These are phyloP conservation scores for Spodoptera litura DNA, from an alignment of 1,140 invertebrate genomes.

Conservation along the genomic window DNA sequence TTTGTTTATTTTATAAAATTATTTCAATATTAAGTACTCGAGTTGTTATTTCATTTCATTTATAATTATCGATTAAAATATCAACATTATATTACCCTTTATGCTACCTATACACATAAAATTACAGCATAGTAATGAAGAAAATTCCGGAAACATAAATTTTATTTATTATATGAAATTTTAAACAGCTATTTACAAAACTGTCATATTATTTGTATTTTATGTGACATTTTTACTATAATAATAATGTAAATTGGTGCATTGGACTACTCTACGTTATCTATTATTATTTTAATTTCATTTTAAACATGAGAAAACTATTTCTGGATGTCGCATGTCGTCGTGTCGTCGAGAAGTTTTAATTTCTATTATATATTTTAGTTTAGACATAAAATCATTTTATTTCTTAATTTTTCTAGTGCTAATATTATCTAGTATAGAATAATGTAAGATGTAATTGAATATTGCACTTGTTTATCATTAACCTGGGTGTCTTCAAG, in stretches of 20 bases:
- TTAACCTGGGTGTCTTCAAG: too few relatives aligned
- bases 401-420: neutral
- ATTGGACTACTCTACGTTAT: constrained; percentile 5
- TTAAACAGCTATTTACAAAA: neutral
- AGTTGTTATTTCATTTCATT: too few relatives aligned
- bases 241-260: constrained; percentile 15
- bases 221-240: constrained; percentile 12
- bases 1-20: too few relatives aligned
- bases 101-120: too few relatives aligned
- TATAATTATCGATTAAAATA: too few relatives aligned
- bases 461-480: too few relatives aligned
- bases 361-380: too few relatives aligned
- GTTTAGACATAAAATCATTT: neutral
- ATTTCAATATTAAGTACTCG: too few relatives aligned
- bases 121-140: neutral
- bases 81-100: too few relatives aligned
- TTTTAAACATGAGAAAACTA: neutral
- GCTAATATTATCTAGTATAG: neutral
- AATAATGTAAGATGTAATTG: too few relatives aligned
- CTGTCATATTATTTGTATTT: neutral
- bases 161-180: neutral
- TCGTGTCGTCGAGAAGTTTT: too few relatives aligned
- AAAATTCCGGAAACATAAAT: constrained; percentile 20
- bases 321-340: too few relatives aligned
- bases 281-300: constrained; percentile 18